Evolutionary conservation across 2,888 invertebrate genomes (phyloP).

Genomic region (Diplolepis rosae): DNA sequence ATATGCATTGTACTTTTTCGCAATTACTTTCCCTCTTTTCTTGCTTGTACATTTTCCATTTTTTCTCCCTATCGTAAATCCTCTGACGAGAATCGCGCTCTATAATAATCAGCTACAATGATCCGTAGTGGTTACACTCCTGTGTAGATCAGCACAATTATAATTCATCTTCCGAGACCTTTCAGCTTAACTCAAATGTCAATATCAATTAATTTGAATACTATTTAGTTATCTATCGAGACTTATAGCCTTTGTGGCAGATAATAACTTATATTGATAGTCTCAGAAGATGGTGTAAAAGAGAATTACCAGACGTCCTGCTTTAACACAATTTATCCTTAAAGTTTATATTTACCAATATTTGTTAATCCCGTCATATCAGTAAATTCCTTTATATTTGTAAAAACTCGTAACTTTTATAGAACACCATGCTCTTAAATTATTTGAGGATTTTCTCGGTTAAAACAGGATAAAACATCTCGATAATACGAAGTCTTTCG

Average conservation of each 20-base stretch:
- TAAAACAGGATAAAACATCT: slow-evolving; percentile 5
- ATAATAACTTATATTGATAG: neutral
- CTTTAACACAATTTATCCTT: slow-evolving; percentile 3
- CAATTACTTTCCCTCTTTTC: slow-evolving; percentile 38
- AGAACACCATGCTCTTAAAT: neutral
- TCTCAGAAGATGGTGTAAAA: slow-evolving; percentile 5
- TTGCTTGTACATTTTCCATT: slow-evolving; percentile 34
- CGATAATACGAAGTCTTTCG: slow-evolving; percentile 4
- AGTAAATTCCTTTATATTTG: slow-evolving; percentile 7
- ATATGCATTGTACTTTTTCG: slow-evolving; percentile 68
- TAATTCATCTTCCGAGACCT: slow-evolving; percentile 10
- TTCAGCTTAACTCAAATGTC: neutral
- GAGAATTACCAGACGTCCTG: slow-evolving; percentile 5
- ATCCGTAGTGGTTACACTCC: slow-evolving; percentile 19
- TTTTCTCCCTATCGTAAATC: slow-evolving; percentile 32
- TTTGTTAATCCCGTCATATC: neutral
- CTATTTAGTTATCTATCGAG: neutral
- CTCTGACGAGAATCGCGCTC: slow-evolving; percentile 25
- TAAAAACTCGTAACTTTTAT: neutral
- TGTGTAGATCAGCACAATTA: slow-evolving; percentile 4
- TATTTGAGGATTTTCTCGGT: neutral
- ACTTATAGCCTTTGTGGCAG: neutral
- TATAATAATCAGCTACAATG: slow-evolving; percentile 30
- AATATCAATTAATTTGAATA: neutral
- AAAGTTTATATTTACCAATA: slow-evolving; percentile 22